These are phyloP conservation scores for Platyscapa corneri DNA, from an alignment of 1,140 invertebrate genomes.

Conservation along the genomic window DNA sequence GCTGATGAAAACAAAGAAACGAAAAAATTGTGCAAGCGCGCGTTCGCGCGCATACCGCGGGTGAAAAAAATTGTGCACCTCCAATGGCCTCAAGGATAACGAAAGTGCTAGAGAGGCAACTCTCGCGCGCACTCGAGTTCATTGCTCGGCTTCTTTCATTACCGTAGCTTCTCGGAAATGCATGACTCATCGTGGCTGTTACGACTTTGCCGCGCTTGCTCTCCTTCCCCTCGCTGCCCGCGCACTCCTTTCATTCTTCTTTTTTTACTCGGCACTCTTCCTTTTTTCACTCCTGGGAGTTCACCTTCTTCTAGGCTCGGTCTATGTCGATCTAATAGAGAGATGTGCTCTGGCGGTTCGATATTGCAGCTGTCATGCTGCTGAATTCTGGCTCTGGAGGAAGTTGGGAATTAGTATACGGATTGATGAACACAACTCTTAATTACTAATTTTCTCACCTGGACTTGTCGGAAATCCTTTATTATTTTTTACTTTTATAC, in stretches of 20 bases:
- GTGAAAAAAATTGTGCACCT: conserved; percentile 22
- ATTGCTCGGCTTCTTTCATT: conserved; percentile 49
- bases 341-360: background rate
- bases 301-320: background rate
- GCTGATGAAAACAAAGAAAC: conserved; percentile 1
- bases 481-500: background rate
- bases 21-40: conserved; percentile 17
- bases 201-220: conserved; percentile 3
- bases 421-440: background rate
- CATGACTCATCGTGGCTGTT: conserved; percentile 40
- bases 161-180: conserved; percentile 49
- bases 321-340: background rate
- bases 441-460: conserved; percentile 10
- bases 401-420: background rate
- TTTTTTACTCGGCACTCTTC: background rate
- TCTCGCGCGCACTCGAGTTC: conserved; percentile 31
- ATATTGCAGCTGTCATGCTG: background rate
- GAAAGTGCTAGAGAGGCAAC: conserved; percentile 37
- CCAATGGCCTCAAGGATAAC: conserved; percentile 32
- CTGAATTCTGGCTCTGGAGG: background rate
- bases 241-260: background rate
- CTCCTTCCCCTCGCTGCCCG: background rate
- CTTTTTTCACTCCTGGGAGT: background rate
- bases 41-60: background rate
- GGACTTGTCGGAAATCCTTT: background rate